Percentiles rank a stretch among this genome's conserved stretches.
phyloP scores from a whole-genome alignment of 2,797 vertebrate species.

The Gymnopithys bicolor region DNA sequence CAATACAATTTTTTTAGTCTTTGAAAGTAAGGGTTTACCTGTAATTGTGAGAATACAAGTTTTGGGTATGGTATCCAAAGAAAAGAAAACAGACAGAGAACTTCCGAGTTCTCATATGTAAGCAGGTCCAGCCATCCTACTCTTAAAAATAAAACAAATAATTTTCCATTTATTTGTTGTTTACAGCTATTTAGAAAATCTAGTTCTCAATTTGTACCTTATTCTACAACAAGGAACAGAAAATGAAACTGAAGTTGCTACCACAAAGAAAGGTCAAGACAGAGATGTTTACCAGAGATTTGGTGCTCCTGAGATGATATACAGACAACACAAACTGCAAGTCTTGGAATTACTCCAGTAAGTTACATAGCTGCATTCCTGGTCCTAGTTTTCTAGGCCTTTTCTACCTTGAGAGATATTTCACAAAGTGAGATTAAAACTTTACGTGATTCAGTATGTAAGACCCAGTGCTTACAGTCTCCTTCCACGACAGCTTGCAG shows the following conservation, averaged over 20 bases:
- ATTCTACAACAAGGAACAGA: not conserved
- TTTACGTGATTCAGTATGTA: not conserved
- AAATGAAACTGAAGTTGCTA: not conserved
- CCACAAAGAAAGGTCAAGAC: not conserved
- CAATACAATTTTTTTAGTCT: not conserved
- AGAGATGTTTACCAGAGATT: not conserved
- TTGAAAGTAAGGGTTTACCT: not conserved
- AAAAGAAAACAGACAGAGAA: not conserved
- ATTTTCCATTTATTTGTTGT: not conserved
- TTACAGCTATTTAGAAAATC: not conserved
- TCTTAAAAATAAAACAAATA: not conserved
- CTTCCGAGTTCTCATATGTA: not conserved
- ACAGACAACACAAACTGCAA: not conserved
- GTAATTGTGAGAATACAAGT: not conserved
- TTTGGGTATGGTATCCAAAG: not conserved
- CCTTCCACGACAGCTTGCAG: not conserved
- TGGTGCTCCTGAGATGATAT: not conserved
- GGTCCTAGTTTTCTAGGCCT: not conserved
- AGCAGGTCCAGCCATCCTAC: not conserved
- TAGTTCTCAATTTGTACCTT: not conserved
- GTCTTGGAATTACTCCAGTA: not conserved
- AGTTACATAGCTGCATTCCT: not conserved
- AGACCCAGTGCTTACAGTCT: not conserved
- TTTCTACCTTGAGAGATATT: not conserved
- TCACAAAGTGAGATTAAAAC: not conserved